Percentiles rank a stretch among this genome's conserved stretches.
Evolutionary conservation across 2,797 vertebrate genomes (phyloP).

Genomic region (Gymnoscopelus braueri): DNA sequence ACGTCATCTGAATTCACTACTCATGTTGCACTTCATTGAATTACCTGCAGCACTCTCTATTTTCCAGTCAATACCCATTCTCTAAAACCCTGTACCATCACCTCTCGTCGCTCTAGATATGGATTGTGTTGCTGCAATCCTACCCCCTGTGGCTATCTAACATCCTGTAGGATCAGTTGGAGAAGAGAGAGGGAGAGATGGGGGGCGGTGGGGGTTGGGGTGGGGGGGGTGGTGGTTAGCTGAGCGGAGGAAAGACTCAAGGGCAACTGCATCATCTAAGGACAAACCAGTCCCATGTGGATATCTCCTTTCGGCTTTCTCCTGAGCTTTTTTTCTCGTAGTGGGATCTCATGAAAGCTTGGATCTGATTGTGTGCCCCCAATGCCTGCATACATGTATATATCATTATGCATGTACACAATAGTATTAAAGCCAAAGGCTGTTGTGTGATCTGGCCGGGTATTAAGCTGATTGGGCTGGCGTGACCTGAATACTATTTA

Average conservation of each 20-base stretch:
- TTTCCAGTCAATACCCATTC: constrained; percentile 66
- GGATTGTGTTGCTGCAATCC: constrained; percentile 73
- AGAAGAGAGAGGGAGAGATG: constrained; percentile 41
- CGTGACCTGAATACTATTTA: constrained; percentile 70
- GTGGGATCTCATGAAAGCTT: constrained; percentile 49
- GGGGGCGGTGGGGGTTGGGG: background rate
- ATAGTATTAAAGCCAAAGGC: constrained; percentile 55
- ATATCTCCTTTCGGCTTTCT: constrained; percentile 67
- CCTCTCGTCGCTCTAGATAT: constrained; percentile 58
- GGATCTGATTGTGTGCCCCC: constrained; percentile 31
- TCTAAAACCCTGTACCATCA: constrained; percentile 58
- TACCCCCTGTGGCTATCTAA: constrained; percentile 65
- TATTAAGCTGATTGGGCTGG: constrained; percentile 67
- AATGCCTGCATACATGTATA: background rate
- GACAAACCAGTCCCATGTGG: constrained; percentile 62
- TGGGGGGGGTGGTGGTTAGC: background rate
- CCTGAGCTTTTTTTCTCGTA: constrained; percentile 1
- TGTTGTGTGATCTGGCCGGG: constrained; percentile 56
- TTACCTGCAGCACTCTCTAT: constrained; percentile 69
- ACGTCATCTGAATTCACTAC: constrained; percentile 45
- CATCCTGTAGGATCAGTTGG: constrained; percentile 69
- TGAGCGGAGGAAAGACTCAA: constrained; percentile 65
- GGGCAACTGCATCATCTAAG: constrained; percentile 68
- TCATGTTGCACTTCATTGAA: constrained; percentile 70
- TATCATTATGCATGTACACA: constrained; percentile 54